These are phyloP conservation scores for Microctonus hyperodae DNA, from an alignment of 2,888 invertebrate species.

Conservation along the genomic window DNA sequence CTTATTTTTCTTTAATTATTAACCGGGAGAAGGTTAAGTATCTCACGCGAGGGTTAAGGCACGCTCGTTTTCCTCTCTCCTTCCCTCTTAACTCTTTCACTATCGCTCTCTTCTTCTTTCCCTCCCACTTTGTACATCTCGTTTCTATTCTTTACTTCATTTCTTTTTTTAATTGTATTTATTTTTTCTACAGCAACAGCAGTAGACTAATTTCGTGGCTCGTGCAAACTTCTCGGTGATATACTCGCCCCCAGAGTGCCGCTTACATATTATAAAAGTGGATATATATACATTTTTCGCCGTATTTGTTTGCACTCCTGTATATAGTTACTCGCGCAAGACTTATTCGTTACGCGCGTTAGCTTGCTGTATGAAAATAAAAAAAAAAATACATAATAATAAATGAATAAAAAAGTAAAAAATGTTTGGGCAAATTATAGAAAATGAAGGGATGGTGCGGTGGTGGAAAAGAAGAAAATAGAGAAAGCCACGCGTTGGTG, in stretches of 20 bases:
- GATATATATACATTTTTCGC: not conserved
- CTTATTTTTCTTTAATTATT: constrained; percentile 5
- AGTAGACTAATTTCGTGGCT: constrained; percentile 53
- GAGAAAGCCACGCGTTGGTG: constrained; percentile 28
- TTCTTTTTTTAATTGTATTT: constrained; percentile 7
- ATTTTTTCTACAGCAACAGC: constrained; percentile 32
- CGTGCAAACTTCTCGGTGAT: constrained; percentile 53
- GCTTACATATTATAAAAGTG: constrained; percentile 16
- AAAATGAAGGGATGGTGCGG: constrained; percentile 17
- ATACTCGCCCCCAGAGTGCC: constrained; percentile 52
- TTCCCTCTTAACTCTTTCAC: constrained; percentile 18
- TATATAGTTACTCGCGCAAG: constrained; percentile 10
- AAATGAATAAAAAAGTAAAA: constrained; percentile 27
- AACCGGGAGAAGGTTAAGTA: not conserved
- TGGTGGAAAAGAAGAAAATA: constrained; percentile 15
- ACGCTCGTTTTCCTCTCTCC: not conserved
- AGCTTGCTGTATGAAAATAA: constrained; percentile 33
- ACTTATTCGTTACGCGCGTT: constrained; percentile 18
- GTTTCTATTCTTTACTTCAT: constrained; percentile 6
- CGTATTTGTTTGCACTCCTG: constrained; percentile 34
- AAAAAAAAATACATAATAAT: not conserved
- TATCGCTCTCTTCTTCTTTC: not conserved
- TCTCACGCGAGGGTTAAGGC: constrained; percentile 12
- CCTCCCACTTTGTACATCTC: not conserved
- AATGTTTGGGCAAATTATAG: constrained; percentile 29